Conservation (phyloP, 1,140 invertebrate genomes). For the Lepidurus packardi region DNA sequence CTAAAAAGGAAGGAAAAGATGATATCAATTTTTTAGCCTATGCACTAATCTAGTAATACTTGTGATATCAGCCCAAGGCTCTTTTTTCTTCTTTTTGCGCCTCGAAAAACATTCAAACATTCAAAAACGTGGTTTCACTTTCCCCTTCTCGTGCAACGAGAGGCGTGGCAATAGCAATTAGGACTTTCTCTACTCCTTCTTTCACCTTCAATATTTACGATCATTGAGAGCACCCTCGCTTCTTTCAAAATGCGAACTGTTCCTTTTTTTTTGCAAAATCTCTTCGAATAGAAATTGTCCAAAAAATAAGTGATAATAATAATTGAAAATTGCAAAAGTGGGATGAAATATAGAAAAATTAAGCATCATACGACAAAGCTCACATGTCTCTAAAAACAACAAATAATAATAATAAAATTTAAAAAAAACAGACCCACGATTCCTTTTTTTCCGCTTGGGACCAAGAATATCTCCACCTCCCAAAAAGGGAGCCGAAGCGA, state of each 20-base stretch:
- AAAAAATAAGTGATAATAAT: neutral
- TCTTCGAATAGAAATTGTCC: neutral
- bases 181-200: no score
- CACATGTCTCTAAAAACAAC: neutral
- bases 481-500: neutral
- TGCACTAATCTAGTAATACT: conserved; percentile 10
- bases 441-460: no score
- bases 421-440: no score
- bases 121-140: neutral
- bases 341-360: neutral
- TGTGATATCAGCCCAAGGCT: neutral
- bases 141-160: no score
- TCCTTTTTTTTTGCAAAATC: neutral
- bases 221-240: neutral
- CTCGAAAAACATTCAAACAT: neutral
- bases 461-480: neutral
- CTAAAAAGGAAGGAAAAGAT: neutral
- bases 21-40: neutral
- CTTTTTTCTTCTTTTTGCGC: neutral
- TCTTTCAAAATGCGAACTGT: neutral
- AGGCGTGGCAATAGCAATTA: no score
- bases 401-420: no score
- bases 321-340: neutral
- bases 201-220: no score
- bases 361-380: neutral